Evolutionary conservation across 2,888 invertebrate genomes (phyloP).

Genomic region (Eremobia ochroleuca): DNA sequence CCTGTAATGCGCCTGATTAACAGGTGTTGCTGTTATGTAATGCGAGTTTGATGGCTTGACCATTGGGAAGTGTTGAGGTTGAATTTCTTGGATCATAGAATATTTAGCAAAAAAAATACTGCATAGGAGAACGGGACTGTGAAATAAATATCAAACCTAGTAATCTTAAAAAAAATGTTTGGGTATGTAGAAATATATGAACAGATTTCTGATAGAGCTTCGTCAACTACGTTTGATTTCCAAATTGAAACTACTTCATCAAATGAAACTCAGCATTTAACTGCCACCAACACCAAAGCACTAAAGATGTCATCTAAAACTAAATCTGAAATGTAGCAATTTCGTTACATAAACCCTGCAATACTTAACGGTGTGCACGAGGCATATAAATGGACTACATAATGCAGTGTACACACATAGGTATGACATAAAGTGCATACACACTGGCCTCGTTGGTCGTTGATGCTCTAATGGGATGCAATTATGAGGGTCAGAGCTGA

Average conservation of each 20-base stretch:
- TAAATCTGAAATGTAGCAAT: conserved; percentile 55
- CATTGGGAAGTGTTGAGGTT: conserved; percentile 29
- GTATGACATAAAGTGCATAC: conserved; percentile 57
- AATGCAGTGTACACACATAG: conserved; percentile 51
- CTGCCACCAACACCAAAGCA: conserved; percentile 24
- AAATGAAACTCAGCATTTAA: conserved; percentile 8
- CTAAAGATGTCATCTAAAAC: conserved; percentile 60
- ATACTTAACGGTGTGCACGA: conserved; percentile 38
- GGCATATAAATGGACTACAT: conserved; percentile 61
- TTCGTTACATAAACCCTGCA: conserved; percentile 58
- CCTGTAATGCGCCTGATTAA: conserved; percentile 77
- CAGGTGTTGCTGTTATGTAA: conserved; percentile 69
- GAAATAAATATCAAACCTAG: not conserved
- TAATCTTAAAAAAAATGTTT: not conserved
- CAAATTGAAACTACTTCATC: conserved; percentile 1
- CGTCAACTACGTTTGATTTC: not conserved
- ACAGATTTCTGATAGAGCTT: not conserved
- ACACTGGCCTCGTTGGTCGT: conserved; percentile 69
- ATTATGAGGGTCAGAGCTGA: conserved; percentile 73
- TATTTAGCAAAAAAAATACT: not conserved
- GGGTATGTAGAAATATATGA: not conserved
- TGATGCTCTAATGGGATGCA: conserved; percentile 68
- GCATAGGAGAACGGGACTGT: not conserved
- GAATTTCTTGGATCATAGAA: conserved; percentile 9
- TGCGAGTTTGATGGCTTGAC: conserved; percentile 38